These are phyloP conservation scores for Chloroceryle inda DNA, from an alignment of 2,797 vertebrate genomes.

Conservation along the genomic window DNA sequence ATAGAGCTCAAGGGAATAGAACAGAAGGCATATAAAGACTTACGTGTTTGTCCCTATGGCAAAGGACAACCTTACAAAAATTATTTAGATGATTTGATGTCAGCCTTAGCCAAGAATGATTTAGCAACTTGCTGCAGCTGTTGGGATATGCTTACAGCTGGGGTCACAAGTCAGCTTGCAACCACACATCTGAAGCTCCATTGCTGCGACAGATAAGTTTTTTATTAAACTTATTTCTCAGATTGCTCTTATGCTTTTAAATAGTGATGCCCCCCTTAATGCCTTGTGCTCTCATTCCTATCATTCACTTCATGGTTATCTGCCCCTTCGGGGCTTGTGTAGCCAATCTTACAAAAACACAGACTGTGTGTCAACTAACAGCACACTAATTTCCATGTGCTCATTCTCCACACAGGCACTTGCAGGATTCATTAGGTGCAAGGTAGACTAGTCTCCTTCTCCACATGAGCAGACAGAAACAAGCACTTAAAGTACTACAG, in stretches of 20 bases:
- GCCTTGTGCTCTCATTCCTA: background rate
- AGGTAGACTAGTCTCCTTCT: background rate
- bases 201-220: background rate
- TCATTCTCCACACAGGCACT: background rate
- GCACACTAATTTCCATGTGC: background rate
- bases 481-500: background rate
- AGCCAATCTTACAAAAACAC: background rate
- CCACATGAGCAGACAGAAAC: background rate
- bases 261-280: background rate
- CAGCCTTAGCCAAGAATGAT: slow-evolving; percentile 13
- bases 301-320: background rate
- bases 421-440: background rate
- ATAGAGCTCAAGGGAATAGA: background rate
- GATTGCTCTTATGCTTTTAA: background rate
- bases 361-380: background rate
- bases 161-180: background rate
- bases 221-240: background rate
- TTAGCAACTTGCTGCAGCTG: slow-evolving; percentile 16
- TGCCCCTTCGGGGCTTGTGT: background rate
- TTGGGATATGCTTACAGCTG: background rate
- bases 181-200: background rate
- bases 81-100: background rate
- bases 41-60: background rate
- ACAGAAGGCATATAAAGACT: background rate
- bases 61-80: slow-evolving; percentile 3